Base-by-base conservation (phyloP, 2,888 invertebrate genomes). In the Auanema sp. region DNA sequence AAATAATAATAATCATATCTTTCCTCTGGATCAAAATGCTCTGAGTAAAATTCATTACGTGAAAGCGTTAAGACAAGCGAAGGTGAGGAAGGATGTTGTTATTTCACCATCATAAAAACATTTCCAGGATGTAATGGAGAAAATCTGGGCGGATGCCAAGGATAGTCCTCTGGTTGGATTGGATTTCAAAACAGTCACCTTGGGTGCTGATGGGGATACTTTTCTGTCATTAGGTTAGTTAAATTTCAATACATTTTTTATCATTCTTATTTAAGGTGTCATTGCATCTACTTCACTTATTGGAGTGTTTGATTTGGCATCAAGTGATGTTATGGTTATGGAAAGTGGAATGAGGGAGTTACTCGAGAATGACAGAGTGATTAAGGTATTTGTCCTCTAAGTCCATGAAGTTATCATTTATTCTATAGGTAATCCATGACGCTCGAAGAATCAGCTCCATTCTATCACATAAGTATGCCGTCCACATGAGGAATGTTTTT, bases 151-250 rank as follows among this genome's bases (percentile, higher is more conserved):
- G 21, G 81, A 82, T 40, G 55, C 80, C 10, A 72, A 76, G 61
- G 63, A 66, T 12, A 64, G 68, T 52, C 73, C 77, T n/a, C 78
- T 84, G 8, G 88, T 94, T 23, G 91, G 92, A 0, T 89, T 94
- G 80, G 94, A 94, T 84, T 92, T 92, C 79, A 94, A 95, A 86
- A 93, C 94, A 16, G 91, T 94, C 59, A 93, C 93, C 85, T 87
- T 94, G 66, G 94, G 94, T 23, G 69, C 71, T 8, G 70, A 71
- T 23, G 87, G 90, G 1, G 92, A 92, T 59, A 93, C 93, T 83
- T 90, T 91, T 77, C 87, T 94, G 68, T 93, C 93, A 2, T 86
- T 94, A 54, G 89, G 93, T 84, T 84, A 85, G 1, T 60, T 58
- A 25, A 25, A 25, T 1, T 41, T 63, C 21, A 12, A 18, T 40